phyloP scores from a whole-genome alignment of 2,888 invertebrate species.

The Cistogaster globosa region DNA sequence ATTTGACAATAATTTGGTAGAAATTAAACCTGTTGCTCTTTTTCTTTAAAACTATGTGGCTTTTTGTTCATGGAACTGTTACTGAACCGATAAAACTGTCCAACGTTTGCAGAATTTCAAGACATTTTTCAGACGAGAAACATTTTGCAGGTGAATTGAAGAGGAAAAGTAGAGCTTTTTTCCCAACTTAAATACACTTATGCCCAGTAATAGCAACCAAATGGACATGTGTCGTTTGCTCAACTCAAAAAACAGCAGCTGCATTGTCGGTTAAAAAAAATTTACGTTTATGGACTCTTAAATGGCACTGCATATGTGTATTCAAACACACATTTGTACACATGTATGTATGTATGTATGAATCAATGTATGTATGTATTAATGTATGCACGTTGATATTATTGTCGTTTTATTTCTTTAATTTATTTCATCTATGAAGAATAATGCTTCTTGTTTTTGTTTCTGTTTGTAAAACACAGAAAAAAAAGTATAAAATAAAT shows the following conservation, averaged over 20 bases:
- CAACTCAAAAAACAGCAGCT: neutral
- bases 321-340: neutral
- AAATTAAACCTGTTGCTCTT: no score
- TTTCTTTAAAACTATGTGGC: no score
- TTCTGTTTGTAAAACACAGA: neutral
- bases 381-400: neutral
- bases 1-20: no score
- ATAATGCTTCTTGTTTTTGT: conserved; percentile 14
- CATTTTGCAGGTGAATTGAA: no score
- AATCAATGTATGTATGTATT: no score
- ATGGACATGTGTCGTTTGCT: neutral
- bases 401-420: neutral
- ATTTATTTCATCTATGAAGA: conserved; percentile 38
- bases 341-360: neutral
- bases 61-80: no score
- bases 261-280: conserved; percentile 31
- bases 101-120: no score
- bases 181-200: neutral
- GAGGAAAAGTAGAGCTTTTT: neutral
- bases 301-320: conserved; percentile 34
- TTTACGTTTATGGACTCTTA: conserved; percentile 43
- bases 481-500: conserved; percentile 32
- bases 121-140: neutral
- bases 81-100: no score
- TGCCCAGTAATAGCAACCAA: neutral